Base-by-base conservation (phyloP, 2,888 invertebrate species). In the Podotricha telesiphe region DNA sequence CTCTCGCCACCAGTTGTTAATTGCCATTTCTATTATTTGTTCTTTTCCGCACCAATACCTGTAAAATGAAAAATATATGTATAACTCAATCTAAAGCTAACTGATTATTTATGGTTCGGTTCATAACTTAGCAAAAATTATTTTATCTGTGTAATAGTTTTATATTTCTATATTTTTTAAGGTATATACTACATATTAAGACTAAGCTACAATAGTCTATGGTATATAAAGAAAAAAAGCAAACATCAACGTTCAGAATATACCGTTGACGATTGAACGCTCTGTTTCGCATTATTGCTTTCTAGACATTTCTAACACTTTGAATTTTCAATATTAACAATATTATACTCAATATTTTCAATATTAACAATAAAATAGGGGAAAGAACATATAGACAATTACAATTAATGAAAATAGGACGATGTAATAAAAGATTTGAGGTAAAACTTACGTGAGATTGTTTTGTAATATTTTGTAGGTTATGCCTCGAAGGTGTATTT, bases 1-100 rank as follows among this genome's bases (percentile, higher is more conserved):
- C 74, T 86, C 85, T 71, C 80, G 82, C 86, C 86, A 86, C 82
- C 83, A 86, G 75, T 79, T 71, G 61, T 69, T 85, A 70, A 80
- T 80, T 77, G 86, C 84, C 84, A 85, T 61, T 42, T 45, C 65
- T 59, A 65, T n/a, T 45, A 22, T 37, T 67, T 48, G 19, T 10
- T 28, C 22, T 11, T 58, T n/a, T 10, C 13, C 51, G 7, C 34
- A 53, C 6, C 19, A 34, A 53, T 11, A 58, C 65, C 53, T 66
- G 58, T 45, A 62, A 48, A 22, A 10, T 37, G 1, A n/a, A 42
- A 22, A 42, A 20, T 37, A 37, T 8, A 8, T 8, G 1, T 37
- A 8, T 8, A 37, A 8, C 37, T 10, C 8, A 37, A n/a, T n/a
- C n/a, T n/a, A n/a, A n/a, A n/a, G n/a, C n/a, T n/a, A n/a, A n/a